phyloP scores from a whole-genome alignment of 2,888 invertebrate genomes.

The Cerceris ruficornis region DNA sequence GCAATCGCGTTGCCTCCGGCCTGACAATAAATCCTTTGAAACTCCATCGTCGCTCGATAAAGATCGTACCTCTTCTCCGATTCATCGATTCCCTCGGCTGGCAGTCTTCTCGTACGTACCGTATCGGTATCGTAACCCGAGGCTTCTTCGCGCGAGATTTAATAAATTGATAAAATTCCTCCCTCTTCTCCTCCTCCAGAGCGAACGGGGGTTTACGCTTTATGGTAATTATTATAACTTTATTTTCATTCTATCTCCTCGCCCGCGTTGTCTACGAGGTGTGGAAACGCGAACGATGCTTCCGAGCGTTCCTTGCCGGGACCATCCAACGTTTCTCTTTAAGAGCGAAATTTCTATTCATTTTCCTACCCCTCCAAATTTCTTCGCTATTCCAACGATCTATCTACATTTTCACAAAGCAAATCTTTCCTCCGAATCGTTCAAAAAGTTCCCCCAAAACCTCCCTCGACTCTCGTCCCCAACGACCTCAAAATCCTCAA shows the following conservation, averaged over 20 bases:
- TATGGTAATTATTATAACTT: constrained; percentile 55
- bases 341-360: no score
- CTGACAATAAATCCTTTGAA: constrained; percentile 28
- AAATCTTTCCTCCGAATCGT: no score
- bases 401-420: no score
- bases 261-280: no score
- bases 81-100: constrained; percentile 36
- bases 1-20: constrained; percentile 9
- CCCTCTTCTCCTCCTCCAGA: neutral
- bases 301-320: no score
- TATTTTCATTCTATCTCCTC: constrained; percentile 18
- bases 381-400: no score
- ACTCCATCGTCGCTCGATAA: constrained; percentile 59
- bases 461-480: no score
- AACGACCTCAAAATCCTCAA: no score
- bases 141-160: constrained; percentile 32
- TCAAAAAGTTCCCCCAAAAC: no score
- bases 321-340: no score
- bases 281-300: no score
- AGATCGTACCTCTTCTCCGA: constrained; percentile 47
- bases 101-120: constrained; percentile 1
- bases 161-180: constrained; percentile 56
- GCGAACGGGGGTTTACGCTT: constrained; percentile 15
- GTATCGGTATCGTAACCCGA: constrained; percentile 27
- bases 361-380: no score